Evolutionary conservation across 2,888 invertebrate genomes (phyloP).

Genomic region (Caenorhabditis uteleia): DNA sequence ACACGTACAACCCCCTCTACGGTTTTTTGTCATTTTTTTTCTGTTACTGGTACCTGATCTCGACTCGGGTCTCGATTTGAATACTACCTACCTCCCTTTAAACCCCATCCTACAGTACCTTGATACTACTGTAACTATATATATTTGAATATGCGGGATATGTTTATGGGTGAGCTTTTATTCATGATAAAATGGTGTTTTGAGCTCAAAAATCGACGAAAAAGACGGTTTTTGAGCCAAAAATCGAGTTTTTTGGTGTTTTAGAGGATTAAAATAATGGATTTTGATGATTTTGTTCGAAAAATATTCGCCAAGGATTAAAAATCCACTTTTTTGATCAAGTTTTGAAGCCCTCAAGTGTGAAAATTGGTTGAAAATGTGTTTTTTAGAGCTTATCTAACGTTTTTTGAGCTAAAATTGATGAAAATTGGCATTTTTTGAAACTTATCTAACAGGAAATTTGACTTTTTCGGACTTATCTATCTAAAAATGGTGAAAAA

Average conservation of each 20-base stretch:
- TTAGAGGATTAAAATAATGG: constrained; percentile 2
- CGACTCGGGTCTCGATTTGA: no score
- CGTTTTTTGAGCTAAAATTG: no score
- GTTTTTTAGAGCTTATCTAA: no score
- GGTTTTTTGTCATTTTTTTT: not conserved
- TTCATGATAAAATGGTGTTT: not conserved
- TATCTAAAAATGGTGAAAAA: no score
- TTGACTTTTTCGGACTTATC: no score
- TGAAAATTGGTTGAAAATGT: no score
- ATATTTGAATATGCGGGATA: constrained; percentile 20
- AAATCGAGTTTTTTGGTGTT: not conserved
- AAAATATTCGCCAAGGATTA: no score
- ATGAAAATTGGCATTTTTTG: no score
- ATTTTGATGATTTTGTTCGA: not conserved
- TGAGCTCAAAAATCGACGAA: not conserved
- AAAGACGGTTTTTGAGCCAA: not conserved
- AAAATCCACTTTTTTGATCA: no score
- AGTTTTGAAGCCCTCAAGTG: no score
- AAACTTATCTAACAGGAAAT: no score
- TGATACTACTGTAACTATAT: not conserved
- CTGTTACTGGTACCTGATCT: constrained; percentile 2
- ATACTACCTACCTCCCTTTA: not conserved
- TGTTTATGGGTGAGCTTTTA: constrained; percentile 21
- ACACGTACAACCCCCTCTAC: constrained; percentile 9
- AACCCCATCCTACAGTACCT: not conserved